Base-by-base conservation (phyloP, 2,888 invertebrate genomes). In the Synanthedon andrenaeformis region DNA sequence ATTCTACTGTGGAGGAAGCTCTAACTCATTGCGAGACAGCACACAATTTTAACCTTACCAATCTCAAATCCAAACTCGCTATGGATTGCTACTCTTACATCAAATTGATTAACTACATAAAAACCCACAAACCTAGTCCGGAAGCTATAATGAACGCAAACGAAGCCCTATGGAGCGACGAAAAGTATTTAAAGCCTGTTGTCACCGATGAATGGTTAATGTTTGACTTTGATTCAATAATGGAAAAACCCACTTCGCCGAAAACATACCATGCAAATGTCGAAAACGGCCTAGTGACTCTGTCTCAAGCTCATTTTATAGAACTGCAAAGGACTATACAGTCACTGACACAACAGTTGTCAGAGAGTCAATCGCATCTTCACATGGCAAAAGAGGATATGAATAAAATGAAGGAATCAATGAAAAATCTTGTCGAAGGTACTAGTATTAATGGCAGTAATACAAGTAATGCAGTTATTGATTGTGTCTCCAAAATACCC, bases 81-180 rank as follows among this genome's bases (percentile, higher is more conserved):
- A 92, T 96, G 90, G 95, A 96, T 72, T 92, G 92, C 67, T 95
- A 96, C 77, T 92, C 92, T 0, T 94, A 92, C 62, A 92, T 94
- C 28, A 94, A 94, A 74, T 64, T 96, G 66, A 90, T 96, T 1
- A 96, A 96, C 79, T 96, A 91, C 66, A 92, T 96, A 57, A 90
- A 94, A 63, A 87, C 80, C 12, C 89, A 91, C 53, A 91, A 91
- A 58, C 82, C 91, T 1, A 80, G 78, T 52, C 79, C 92, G 0
- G 88, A 90, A 56, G 86, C 89, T 49, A 75, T 93, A 49, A 84
- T 89, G 60, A 76, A 80, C 5, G 72, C 90, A 13, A 77, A 83
- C 51, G 74, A 80, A 57, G 81, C 89, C 1, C 72, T 90, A 4
- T 96, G 96, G 96, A 89, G 90, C 11, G 91, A 91, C 64, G 95